These are phyloP conservation scores for Antennarius maculatus DNA, from an alignment of 2,797 vertebrate genomes.

Conservation along the genomic window DNA sequence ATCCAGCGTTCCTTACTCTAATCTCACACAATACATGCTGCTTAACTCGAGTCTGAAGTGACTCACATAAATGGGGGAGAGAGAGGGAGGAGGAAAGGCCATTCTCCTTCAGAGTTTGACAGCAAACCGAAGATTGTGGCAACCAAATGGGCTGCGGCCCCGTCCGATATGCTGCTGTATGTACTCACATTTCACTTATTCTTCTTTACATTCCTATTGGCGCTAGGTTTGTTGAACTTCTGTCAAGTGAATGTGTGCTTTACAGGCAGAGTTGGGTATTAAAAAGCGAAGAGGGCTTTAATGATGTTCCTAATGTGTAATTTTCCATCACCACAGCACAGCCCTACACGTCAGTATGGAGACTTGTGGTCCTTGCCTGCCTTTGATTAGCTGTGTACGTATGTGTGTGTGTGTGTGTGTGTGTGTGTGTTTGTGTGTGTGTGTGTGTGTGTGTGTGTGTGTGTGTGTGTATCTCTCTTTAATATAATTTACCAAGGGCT, in stretches of 20 bases:
- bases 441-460: constrained; percentile 15
- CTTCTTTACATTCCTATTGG: constrained; percentile 23
- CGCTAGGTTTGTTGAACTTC: constrained; percentile 17
- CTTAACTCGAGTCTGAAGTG: constrained; percentile 45
- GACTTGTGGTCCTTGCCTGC: constrained; percentile 29
- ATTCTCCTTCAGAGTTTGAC: constrained; percentile 32
- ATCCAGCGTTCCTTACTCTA: constrained; percentile 23
- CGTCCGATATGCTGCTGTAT: constrained; percentile 61
- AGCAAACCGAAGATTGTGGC: constrained; percentile 41
- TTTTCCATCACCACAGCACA: constrained; percentile 16
- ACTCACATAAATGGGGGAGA: constrained; percentile 40
- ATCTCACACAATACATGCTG: constrained; percentile 53
- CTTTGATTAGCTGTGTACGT: constrained; percentile 40
- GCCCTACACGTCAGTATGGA: constrained; percentile 18
- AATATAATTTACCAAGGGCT: constrained; percentile 75
- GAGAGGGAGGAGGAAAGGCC: constrained; percentile 24
- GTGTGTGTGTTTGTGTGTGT: constrained; percentile 40
- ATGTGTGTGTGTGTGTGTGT: constrained; percentile 22
- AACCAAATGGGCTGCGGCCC: constrained; percentile 57
- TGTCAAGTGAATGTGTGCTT: constrained; percentile 12
- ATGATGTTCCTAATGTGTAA: constrained; percentile 43
- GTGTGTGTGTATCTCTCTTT: constrained; percentile 62
- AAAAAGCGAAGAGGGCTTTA: constrained; percentile 31
- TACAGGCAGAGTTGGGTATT: constrained; percentile 10
- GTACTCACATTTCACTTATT: constrained; percentile 54